Evolutionary conservation across 2,113 vertebrate genomes (phyloP).

Genomic region (Indicator indicator): DNA sequence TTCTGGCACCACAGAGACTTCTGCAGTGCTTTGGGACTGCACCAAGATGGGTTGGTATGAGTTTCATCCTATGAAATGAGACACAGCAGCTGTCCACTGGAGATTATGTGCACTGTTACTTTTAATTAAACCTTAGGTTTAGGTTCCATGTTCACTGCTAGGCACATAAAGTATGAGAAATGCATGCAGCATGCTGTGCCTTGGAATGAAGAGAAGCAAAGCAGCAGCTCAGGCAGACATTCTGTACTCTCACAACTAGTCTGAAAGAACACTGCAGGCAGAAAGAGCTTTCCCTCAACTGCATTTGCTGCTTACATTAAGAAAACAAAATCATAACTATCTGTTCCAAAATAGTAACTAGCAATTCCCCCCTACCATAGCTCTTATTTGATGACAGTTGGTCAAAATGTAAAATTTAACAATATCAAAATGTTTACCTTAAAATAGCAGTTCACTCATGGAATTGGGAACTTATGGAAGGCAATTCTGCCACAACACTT

Average conservation of each 20-base stretch:
- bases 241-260: background rate
- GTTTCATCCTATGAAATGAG: background rate
- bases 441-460: background rate
- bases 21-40: background rate
- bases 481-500: background rate
- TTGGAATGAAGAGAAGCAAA: background rate
- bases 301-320: background rate
- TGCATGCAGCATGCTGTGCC: background rate
- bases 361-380: background rate
- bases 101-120: background rate
- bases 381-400: background rate
- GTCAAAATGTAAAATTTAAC: background rate
- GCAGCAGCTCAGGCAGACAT: background rate
- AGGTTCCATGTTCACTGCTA: background rate
- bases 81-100: background rate
- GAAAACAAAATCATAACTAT: background rate
- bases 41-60: background rate
- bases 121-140: background rate
- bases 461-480: background rate
- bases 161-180: background rate
- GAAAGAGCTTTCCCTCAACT: background rate
- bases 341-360: background rate
- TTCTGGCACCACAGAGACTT: background rate
- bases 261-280: background rate
- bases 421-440: background rate